Percentiles rank a stretch among this genome's conserved stretches.
These are phyloP conservation scores for Lagocephalus sceleratus DNA, from an alignment of 2,797 vertebrate genomes.

Conservation along the genomic window DNA sequence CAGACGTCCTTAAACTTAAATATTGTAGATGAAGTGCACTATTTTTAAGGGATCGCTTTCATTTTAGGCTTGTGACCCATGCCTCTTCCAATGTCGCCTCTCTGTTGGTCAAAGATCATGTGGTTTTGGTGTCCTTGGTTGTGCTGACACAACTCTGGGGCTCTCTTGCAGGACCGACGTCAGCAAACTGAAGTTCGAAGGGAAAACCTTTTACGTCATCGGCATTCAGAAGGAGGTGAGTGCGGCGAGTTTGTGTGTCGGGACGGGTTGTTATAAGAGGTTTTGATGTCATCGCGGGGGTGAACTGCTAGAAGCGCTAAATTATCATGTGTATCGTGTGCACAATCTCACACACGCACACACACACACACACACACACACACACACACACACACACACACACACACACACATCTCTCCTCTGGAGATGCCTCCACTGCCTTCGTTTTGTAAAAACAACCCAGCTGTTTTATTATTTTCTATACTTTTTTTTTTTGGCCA, in stretches of 20 bases:
- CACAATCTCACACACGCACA: constrained; percentile 40
- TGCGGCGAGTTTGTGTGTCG: neutral
- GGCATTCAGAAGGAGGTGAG: constrained; percentile 94
- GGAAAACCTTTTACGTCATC: constrained; percentile 96
- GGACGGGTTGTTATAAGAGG: constrained; percentile 5
- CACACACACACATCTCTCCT: neutral
- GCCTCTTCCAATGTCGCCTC: no score
- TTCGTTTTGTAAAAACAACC: constrained; percentile 4
- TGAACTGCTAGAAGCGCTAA: constrained; percentile 11
- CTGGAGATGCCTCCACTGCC: neutral
- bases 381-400: constrained; percentile 24
- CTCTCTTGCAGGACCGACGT: constrained; percentile 86
- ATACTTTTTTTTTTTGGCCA: no score
- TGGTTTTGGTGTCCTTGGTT: no score
- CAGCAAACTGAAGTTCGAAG: constrained; percentile 96
- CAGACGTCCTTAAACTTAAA: no score
- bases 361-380: constrained; percentile 16
- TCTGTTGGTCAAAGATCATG: no score
- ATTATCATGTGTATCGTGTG: no score
- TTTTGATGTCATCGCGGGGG: constrained; percentile 17
- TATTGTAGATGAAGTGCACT: no score
- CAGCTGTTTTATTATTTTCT: neutral
- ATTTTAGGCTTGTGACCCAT: no score
- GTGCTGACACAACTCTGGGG: no score
- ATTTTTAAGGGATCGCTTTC: no score